Evolutionary conservation across 2,888 invertebrate species (phyloP).

Genomic region (Helobdella robusta): DNA sequence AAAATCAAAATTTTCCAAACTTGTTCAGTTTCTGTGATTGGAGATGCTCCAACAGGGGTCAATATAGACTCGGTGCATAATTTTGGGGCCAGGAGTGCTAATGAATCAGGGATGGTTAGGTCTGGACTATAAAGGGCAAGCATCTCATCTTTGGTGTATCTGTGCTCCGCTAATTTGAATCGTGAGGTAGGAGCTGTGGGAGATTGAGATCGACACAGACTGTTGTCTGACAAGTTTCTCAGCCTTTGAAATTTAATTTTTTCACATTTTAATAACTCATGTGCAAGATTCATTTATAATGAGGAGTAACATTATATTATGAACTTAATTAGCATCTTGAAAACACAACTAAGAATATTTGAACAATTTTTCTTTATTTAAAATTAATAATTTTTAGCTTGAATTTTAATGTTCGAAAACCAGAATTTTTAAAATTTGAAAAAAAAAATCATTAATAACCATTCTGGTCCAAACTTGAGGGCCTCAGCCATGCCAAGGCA

Average conservation of each 20-base stretch:
- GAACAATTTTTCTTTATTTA: too few relatives aligned
- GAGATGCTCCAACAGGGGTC: neutral
- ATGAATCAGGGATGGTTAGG: neutral
- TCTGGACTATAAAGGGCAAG: neutral
- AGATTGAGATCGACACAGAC: slow-evolving; percentile 22
- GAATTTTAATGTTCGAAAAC: too few relatives aligned
- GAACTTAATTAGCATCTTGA: too few relatives aligned
- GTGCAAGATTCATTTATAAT: too few relatives aligned
- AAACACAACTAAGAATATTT: too few relatives aligned
- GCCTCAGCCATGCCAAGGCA: slow-evolving; percentile 19
- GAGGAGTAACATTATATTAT: too few relatives aligned
- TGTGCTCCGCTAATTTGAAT: slow-evolving; percentile 20
- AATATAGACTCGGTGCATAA: neutral
- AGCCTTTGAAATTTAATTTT: slow-evolving; percentile 18
- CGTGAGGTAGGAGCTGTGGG: slow-evolving; percentile 21
- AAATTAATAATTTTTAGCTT: too few relatives aligned
- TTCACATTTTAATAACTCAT: too few relatives aligned
- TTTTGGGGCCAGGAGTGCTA: neutral
- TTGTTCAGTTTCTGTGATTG: slow-evolving; percentile 14
- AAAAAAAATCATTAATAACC: slow-evolving; percentile 5
- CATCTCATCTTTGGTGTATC: slow-evolving; percentile 18
- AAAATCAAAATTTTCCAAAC: neutral
- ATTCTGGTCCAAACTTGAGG: slow-evolving; percentile 23
- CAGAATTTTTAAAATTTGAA: too few relatives aligned
- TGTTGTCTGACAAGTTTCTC: slow-evolving; percentile 18